Evolutionary conservation across 1,140 invertebrate species (phyloP), one percentile per base, ranked within the genome.

Genomic region (Diachasma alloeum): DNA sequence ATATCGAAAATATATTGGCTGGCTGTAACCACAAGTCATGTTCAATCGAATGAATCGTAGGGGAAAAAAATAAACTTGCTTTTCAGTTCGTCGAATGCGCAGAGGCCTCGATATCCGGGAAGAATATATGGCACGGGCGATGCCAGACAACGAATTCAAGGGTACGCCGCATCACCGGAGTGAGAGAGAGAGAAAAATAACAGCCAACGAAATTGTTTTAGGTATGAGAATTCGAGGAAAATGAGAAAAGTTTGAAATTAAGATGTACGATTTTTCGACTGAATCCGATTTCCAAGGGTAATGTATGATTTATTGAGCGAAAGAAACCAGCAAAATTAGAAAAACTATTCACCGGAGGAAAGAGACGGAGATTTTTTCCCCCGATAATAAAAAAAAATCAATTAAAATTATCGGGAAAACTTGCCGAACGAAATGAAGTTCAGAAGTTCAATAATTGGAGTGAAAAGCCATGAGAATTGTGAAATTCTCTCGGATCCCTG

Each of bases 41-140:
- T 85, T 86, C 86, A 85, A 87, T 86, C 85, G 86, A 85, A 87
- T 83, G 85, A 86, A 87, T 86, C 84, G 81, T 83, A 85, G 82
- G 81, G 82, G 87, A 85, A 84, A 87, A 86, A 87, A 87, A 85
- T 86, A 86, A 86, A 86, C 79, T 80, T 83, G 79, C 76, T 80
- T 84, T 77, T 76, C 31, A 75, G 59, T 36, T 19, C 31, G 74
- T 26, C 37, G 70, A 37, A n/a, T 42, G 39, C 39, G 48, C 31
- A 37, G 71, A 53, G 17, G 72, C 31, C 19, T 56, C 37, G 15
- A 37, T 37, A 46, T 17, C 26, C 42, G 63, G 10, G 10, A 22
- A 68, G 56, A 59, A 42, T 68, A 31, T 53, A 75, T 68, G 37
- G 66, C 46, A 46, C 56, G 67, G 71, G 59, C 22, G 8, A 63